A percentile compares a stretch with the other conserved stretches of the same genome.
Conservation (phyloP, 2,797 vertebrate genomes). For the Aviceda leuphotes region DNA sequence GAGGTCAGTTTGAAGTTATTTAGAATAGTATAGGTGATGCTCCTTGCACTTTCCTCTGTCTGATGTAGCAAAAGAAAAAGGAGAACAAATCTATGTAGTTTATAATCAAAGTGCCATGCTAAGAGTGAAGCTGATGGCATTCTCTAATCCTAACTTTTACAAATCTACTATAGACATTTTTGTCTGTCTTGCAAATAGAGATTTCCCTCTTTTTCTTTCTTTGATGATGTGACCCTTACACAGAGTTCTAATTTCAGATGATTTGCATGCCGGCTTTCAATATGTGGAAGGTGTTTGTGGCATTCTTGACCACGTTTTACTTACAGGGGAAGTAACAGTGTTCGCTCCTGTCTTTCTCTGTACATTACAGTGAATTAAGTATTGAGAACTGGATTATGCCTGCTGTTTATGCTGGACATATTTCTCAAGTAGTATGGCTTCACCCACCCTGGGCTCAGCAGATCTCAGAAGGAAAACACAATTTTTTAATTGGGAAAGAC, state of each 20-base stretch:
- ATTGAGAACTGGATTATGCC: slow-evolving; percentile 99
- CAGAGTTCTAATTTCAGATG: not conserved
- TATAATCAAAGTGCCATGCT: not conserved
- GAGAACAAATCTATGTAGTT: not conserved
- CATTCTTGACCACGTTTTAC: not conserved
- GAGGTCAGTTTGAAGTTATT: not conserved
- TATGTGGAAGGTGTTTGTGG: not conserved
- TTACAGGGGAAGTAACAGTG: not conserved
- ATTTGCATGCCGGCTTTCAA: not conserved
- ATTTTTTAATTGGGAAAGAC: slow-evolving; percentile 80
- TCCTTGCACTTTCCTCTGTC: not conserved
- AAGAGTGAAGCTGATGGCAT: not conserved
- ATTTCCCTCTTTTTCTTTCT: not conserved
- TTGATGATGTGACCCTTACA: not conserved
- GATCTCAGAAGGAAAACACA: slow-evolving; percentile 76
- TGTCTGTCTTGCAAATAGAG: not conserved
- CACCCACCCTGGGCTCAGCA: slow-evolving; percentile 90
- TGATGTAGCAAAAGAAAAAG: not conserved
- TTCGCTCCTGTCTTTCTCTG: not conserved
- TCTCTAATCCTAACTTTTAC: not conserved
- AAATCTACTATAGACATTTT: not conserved
- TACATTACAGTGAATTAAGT: slow-evolving; percentile 82
- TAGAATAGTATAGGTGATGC: not conserved
- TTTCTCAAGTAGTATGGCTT: slow-evolving; percentile 90
- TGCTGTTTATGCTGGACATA: slow-evolving; percentile 94